Conservation (phyloP, 2,113 vertebrate genomes). For the Balaenoptera acutorostrata region DNA sequence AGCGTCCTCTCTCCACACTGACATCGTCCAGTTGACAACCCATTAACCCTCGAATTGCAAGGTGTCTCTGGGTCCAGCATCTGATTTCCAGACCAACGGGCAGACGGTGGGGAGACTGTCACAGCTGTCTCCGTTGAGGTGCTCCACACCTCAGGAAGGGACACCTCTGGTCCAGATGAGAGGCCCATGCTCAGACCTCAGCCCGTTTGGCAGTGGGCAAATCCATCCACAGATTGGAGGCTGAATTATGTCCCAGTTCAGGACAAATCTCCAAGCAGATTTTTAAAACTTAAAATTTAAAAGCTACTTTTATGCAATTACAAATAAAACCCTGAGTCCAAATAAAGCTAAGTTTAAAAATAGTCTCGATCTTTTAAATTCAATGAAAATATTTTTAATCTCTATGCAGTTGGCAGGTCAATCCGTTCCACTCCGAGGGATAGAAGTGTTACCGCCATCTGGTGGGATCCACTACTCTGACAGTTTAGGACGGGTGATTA, state of each 20-base stretch:
- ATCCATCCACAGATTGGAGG: background rate
- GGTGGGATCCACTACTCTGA: background rate
- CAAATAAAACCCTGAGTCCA: background rate
- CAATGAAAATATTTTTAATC: background rate
- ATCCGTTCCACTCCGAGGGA: background rate
- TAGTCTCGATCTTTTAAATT: background rate
- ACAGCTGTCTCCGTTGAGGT: background rate
- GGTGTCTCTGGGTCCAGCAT: background rate
- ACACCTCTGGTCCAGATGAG: fast-evolving
- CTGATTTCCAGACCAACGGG: background rate
- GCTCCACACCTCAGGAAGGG: fast-evolving
- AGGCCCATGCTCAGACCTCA: background rate
- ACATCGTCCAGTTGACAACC: background rate
- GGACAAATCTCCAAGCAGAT: background rate
- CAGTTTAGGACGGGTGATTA: too few relatives aligned
- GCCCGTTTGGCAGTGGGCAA: fast-evolving
- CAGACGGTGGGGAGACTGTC: background rate
- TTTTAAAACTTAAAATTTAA: background rate
- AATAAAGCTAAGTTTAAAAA: background rate
- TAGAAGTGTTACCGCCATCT: background rate
- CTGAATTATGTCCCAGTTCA: background rate
- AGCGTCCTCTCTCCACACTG: background rate
- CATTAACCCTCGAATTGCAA: background rate
- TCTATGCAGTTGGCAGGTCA: background rate
- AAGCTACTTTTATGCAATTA: background rate